Conservation (phyloP, 1,140 invertebrate species). For the Steinernema feltiae region DNA sequence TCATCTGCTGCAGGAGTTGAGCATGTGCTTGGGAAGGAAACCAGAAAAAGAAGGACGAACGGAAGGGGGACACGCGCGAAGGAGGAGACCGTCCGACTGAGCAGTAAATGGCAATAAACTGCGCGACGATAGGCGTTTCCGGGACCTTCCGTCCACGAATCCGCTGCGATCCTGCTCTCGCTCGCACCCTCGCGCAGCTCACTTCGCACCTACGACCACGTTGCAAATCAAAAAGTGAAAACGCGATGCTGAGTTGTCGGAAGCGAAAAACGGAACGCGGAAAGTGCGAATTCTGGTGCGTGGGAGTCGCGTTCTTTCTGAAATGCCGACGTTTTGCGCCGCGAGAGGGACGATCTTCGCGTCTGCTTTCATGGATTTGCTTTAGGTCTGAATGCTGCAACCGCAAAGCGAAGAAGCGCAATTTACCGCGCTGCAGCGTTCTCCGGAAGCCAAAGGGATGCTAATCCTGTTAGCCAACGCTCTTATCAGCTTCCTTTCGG, state of each 20-base stretch:
- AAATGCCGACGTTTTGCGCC: too few relatives aligned
- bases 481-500: not conserved
- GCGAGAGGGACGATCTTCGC: too few relatives aligned
- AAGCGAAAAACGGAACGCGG: not conserved
- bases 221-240: not conserved
- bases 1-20: too few relatives aligned
- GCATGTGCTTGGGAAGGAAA: too few relatives aligned
- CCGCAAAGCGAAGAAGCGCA: too few relatives aligned
- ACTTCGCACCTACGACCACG: not conserved
- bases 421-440: too few relatives aligned
- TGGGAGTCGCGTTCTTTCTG: too few relatives aligned
- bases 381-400: too few relatives aligned
- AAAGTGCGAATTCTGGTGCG: not conserved
- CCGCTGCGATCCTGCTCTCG: too few relatives aligned
- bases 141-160: not conserved
- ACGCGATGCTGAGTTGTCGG: not conserved
- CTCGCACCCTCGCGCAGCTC: not conserved
- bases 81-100: not conserved
- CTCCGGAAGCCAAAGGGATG: too few relatives aligned
- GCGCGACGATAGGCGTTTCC: not conserved
- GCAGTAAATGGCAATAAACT: slow-evolving; percentile 11
- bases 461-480: not conserved
- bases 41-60: too few relatives aligned
- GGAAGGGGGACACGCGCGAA: slow-evolving; percentile 11
- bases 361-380: too few relatives aligned